Evolutionary conservation across 2,113 vertebrate species (phyloP), one percentile per base, ranked within the genome.

Genomic region (Sialia sialis): DNA sequence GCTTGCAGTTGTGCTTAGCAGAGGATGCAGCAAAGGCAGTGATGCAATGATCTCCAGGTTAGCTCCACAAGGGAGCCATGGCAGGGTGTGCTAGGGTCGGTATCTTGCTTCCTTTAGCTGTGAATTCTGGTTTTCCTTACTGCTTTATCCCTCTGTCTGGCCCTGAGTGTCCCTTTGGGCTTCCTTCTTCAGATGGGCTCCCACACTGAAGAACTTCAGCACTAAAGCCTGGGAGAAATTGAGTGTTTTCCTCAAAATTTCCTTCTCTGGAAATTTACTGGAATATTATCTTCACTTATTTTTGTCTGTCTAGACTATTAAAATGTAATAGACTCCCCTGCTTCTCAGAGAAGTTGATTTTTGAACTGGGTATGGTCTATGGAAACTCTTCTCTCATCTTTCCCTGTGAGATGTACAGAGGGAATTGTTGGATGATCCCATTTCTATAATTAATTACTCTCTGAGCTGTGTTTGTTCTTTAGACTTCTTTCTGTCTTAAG

Each of bases 361-460:
- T 15, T 80, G 8, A 67, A 30, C 43, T 46, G 8, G 6, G 29
- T 29, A 16, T 15, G 34, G 7, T 13, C 9, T 55, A 1, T 63
- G 46, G 11, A 81, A 86, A 62, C 15, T 83, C 30, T 76, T 69
- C 32, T 72, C 22, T 69, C 59, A 16, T 52, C 29, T 74, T 69
- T 36, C 11, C 14, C 10, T 58, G 7, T 43, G 34, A 85, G 9
- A 51, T 13, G 41, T 27, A 38, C 19, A 70, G 27, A 56, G 52
- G 16, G 11, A 79, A 14, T 55, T 20, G 10, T 64, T 76, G 69
- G 58, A 67, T 82, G 36, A 72, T 80, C 26, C 18, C n/a, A 18
- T 87, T 88, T 59, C 34, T 84, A 30, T 62, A 90, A 78, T 54
- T 94, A 89, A 91, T 95, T 84, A 79, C 30, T 68, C 46, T 87